Evolutionary conservation across 2,888 invertebrate genomes (phyloP).

Genomic region (Arrhopalites spinosus): DNA sequence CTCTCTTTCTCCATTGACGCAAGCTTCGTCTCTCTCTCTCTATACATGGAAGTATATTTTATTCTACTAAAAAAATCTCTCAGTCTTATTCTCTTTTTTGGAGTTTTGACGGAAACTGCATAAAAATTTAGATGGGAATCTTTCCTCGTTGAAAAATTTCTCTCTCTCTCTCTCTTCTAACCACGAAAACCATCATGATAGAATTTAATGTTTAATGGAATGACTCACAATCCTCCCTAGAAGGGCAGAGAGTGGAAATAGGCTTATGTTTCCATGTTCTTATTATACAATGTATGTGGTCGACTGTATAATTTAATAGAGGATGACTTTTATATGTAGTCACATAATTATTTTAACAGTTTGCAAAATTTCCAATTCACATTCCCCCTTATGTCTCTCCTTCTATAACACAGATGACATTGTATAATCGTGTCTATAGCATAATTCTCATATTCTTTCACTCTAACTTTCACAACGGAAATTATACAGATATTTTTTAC

Average conservation of each 20-base stretch:
- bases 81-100: neutral
- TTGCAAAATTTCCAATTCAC: neutral
- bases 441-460: too few relatives aligned
- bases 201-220: slow-evolving; percentile 37
- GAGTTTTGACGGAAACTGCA: slow-evolving; percentile 30
- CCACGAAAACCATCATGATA: neutral
- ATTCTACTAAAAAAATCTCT: neutral
- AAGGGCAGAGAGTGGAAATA: too few relatives aligned
- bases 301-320: too few relatives aligned
- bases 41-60: neutral
- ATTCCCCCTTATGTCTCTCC: neutral
- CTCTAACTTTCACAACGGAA: too few relatives aligned
- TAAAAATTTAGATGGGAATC: slow-evolving; percentile 33
- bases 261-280: neutral
- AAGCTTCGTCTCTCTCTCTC: neutral
- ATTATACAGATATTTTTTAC: too few relatives aligned
- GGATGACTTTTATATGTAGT: too few relatives aligned
- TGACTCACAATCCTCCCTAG: too few relatives aligned
- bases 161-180: too few relatives aligned
- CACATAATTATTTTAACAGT: too few relatives aligned
- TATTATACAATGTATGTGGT: too few relatives aligned
- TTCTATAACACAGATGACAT: too few relatives aligned
- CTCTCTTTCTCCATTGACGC: neutral
- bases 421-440: too few relatives aligned
- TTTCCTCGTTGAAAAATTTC: slow-evolving; percentile 15